Evolutionary conservation across 2,113 vertebrate species (phyloP).

Genomic region (Rhombomys opimus): DNA sequence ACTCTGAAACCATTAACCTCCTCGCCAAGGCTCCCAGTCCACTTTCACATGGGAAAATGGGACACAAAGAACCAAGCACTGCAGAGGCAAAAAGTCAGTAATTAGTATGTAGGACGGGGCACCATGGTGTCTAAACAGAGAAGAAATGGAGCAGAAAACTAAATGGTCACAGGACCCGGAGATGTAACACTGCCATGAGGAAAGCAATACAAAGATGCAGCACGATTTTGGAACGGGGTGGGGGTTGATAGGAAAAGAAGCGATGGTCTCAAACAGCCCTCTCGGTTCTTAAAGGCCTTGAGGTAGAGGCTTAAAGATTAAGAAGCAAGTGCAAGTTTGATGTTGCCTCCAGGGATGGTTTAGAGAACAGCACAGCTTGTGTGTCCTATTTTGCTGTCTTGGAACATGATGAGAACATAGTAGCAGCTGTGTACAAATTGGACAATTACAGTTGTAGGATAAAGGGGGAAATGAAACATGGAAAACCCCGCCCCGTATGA

Average conservation of each 20-base stretch:
- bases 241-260: constrained; percentile 66
- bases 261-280: neutral
- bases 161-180: constrained; percentile 82
- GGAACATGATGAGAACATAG: neutral
- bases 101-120: constrained; percentile 90
- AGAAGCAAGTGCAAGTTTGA: neutral
- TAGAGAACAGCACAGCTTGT: neutral
- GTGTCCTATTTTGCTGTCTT: neutral
- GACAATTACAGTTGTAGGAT: neutral
- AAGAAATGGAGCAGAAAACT: constrained; percentile 87
- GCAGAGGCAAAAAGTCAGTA: constrained; percentile 89
- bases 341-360: neutral
- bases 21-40: constrained; percentile 86
- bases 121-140: constrained; percentile 86
- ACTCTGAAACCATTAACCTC: constrained; percentile 84
- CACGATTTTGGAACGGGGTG: constrained; percentile 65
- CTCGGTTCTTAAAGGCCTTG: neutral
- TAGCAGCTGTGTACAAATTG: neutral
- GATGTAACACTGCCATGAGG: constrained; percentile 75
- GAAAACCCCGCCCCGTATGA: neutral
- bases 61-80: constrained; percentile 88
- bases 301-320: neutral
- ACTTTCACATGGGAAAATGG: constrained; percentile 91
- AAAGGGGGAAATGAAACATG: neutral
- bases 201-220: constrained; percentile 76